Base-by-base conservation (phyloP, 1,140 invertebrate genomes). In the Heliconius hermathena region DNA sequence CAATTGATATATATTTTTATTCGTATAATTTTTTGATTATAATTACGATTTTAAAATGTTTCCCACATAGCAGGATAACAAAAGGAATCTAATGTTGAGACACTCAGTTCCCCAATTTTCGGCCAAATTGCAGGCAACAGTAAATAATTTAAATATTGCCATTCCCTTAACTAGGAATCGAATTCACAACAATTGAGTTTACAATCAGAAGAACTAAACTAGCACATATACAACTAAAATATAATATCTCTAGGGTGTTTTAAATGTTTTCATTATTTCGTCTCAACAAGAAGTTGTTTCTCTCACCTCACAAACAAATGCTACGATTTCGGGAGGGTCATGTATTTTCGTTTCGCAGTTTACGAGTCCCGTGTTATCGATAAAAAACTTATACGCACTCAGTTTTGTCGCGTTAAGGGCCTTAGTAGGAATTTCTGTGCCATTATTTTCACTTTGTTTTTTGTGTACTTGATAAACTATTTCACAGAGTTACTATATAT, bases 331-430 rank as follows among this genome's bases (percentile, higher is more conserved):
- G 26, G 26, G 60, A 66, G 60, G 22, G 60, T 66, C 60, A 78
- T 78, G 71, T 41, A 60, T 78, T 78, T 73, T 57, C 71, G 49
- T 78, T 57, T 52, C 54, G 72, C 76, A 71, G 22, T 72, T 78
- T 78, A 78, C 72, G 71, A 49, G 71, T 78, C 76, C 76, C 76
- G 26, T 52, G 71, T 57, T 71, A 71, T 38, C 76, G 49, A 78
- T 78, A 78, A 78, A 78, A 78, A 78, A 78, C 71, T 78, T 71
- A 78, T 78, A 49, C 49, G 72, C 71, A 73, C 71, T 52, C 71
- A 71, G 70, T 78, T 71, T 78, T 60, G 77, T 78, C 46, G 72
- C 57, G 73, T 78, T 78, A 66, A 66, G 22, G 60, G 60, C 13
- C n/a, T 29, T 66, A 66, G 60, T 29, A 66, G 60, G 60, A 66